Conservation (phyloP, 2,888 invertebrate genomes). For the Parapristionchus giblindavisi region DNA sequence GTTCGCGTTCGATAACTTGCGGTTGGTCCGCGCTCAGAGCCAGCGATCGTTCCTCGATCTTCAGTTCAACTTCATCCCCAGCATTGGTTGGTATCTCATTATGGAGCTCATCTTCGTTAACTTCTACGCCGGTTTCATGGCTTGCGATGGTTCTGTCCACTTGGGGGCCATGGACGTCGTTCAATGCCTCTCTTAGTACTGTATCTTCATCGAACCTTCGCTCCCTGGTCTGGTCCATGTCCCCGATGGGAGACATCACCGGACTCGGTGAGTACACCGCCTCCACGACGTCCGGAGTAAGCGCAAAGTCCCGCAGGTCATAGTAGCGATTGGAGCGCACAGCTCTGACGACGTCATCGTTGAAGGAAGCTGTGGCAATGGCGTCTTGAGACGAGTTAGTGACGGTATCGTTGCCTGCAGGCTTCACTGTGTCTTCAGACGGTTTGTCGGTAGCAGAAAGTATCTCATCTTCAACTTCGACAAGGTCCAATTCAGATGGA, state of each 20-base stretch:
- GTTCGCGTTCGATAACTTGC: not conserved
- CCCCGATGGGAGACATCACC: not conserved
- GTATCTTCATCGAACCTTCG: too few relatives aligned
- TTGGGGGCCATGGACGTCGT: too few relatives aligned
- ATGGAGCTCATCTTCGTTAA: too few relatives aligned
- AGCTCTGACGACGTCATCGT: not conserved
- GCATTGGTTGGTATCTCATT: too few relatives aligned
- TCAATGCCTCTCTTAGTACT: too few relatives aligned
- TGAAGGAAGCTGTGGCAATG: not conserved
- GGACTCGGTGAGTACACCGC: not conserved
- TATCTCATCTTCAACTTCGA: too few relatives aligned
- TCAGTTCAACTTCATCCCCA: not conserved
- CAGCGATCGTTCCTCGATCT: not conserved
- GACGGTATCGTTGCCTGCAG: not conserved
- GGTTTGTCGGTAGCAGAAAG: too few relatives aligned
- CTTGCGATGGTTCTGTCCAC: too few relatives aligned
- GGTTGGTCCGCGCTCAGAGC: not conserved
- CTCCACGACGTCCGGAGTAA: conserved; percentile 15
- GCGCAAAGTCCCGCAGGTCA: conserved; percentile 5
- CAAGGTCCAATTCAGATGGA: too few relatives aligned
- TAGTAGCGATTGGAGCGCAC: not conserved
- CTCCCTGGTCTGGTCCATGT: too few relatives aligned
- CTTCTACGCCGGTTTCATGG: too few relatives aligned
- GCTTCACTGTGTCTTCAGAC: too few relatives aligned
- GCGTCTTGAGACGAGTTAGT: not conserved